Evolutionary conservation across 2,888 invertebrate genomes (phyloP), one percentile per base, ranked within the genome.

Genomic region (Zaprionus obscuricornis): DNA sequence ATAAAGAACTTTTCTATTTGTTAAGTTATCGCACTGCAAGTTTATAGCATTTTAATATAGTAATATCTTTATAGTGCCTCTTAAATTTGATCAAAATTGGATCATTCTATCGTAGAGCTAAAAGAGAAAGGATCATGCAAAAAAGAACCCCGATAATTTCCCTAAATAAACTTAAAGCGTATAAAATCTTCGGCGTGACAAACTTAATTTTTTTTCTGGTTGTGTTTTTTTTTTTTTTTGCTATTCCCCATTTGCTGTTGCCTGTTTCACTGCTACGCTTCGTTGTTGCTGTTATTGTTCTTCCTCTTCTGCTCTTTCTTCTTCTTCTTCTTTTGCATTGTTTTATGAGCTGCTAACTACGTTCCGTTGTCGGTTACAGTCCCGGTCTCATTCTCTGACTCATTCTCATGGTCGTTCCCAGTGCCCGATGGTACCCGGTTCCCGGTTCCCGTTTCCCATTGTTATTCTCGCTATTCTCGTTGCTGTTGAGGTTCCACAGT

Each of bases 291-390:
- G n/a, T 39, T 27, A 8, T 11, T 47, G n/a, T n/a, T 18, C 14
- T 16, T n/a, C 1, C 27, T 20, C 6, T 7, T 13, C 4, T 20
- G 2, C 11, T 13, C 14, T 16, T 10, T 2, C n/a, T 34, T n/a
- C 26, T 16, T 26, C 16, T 24, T 37, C 27, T 13, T 16, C 31
- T 68, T 50, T 52, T 70, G 68, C 77, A 66, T 77, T 81, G 81
- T 77, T 86, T 86, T 86, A 81, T 86, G 85, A 79, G 78, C 78
- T 79, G 85, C 78, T 79, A 79, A 79, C 78, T 79, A 85, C 86
- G 59, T 78, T 72, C 64, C 72, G 66, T 66, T 71, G 59, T 65
- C 60, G 66, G 31, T 57, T 27, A 63, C 36, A 3, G 40, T 36
- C 39, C 47, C 55, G n/a, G 42, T 37, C 17, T 45, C 16, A n/a